Evolutionary conservation across 1,140 invertebrate genomes (phyloP).

Genomic region (Armadillidium nasatum): DNA sequence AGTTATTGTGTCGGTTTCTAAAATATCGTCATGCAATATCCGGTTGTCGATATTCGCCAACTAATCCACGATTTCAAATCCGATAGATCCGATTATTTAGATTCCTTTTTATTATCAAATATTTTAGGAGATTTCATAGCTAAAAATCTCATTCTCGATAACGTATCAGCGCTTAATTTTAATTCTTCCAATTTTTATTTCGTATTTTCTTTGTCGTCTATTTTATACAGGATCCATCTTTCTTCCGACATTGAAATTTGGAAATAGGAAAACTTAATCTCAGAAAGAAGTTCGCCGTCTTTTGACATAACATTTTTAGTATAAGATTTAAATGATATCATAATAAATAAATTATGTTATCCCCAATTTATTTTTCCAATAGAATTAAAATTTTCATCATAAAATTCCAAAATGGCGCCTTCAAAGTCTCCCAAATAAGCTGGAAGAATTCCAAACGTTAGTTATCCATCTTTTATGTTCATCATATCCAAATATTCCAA

Average conservation of each 20-base stretch:
- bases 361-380: background rate
- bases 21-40: background rate
- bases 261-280: background rate
- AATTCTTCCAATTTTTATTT: background rate
- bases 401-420: background rate
- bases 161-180: background rate
- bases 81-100: background rate
- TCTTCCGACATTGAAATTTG: background rate
- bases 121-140: background rate
- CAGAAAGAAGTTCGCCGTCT: background rate
- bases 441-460: background rate
- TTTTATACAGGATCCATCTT: slow-evolving; percentile 1
- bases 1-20: background rate
- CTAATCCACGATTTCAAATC: background rate
- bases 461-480: background rate
- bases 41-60: background rate
- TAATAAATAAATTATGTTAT: background rate
- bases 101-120: background rate
- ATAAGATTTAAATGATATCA: background rate
- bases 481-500: background rate
- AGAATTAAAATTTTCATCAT: background rate
- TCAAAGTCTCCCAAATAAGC: background rate
- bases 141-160: background rate
- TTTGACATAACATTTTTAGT: background rate
- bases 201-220: background rate